A percentile compares a stretch with the other conserved stretches of the same genome.
Conservation (phyloP, 2,113 vertebrate genomes). For the Peucedramus taeniatus region DNA sequence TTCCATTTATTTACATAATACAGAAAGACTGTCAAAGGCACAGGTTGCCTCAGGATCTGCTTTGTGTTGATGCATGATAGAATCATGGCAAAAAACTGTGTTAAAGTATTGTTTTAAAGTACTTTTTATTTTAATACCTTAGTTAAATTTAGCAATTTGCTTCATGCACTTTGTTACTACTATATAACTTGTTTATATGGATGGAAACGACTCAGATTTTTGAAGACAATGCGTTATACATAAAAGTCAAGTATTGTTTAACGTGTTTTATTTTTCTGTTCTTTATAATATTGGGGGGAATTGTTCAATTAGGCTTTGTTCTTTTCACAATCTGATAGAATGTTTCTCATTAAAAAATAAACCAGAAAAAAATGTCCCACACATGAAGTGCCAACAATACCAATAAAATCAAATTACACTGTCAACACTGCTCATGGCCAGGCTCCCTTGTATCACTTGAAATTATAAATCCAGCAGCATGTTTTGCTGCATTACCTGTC, state of each 20-base stretch:
- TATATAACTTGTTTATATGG: slow-evolving; percentile 37
- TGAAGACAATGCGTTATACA: slow-evolving; percentile 14
- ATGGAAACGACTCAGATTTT: slow-evolving; percentile 53
- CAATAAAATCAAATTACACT: slow-evolving; percentile 60
- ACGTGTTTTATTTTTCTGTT: background rate
- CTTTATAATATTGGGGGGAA: background rate
- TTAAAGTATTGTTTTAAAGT: slow-evolving; percentile 80
- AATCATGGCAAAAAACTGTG: slow-evolving; percentile 75
- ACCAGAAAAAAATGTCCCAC: background rate
- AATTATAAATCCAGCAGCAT: background rate
- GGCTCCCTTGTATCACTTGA: background rate
- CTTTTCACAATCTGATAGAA: background rate
- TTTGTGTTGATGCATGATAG: slow-evolving; percentile 79
- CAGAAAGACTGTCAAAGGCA: slow-evolving; percentile 78
- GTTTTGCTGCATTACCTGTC: background rate
- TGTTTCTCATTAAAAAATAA: slow-evolving; percentile 17
- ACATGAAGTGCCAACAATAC: background rate
- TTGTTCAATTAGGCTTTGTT: background rate
- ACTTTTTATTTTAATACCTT: slow-evolving; percentile 68
- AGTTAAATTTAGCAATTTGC: slow-evolving; percentile 49
- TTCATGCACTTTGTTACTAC: slow-evolving; percentile 64
- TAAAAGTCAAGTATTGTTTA: slow-evolving; percentile 32
- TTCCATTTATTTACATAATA: slow-evolving; percentile 66
- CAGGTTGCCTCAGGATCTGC: slow-evolving; percentile 85
- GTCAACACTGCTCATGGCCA: background rate